Evolutionary conservation across 2,113 vertebrate genomes (phyloP).

Genomic region (Chlamydotis undulata): DNA sequence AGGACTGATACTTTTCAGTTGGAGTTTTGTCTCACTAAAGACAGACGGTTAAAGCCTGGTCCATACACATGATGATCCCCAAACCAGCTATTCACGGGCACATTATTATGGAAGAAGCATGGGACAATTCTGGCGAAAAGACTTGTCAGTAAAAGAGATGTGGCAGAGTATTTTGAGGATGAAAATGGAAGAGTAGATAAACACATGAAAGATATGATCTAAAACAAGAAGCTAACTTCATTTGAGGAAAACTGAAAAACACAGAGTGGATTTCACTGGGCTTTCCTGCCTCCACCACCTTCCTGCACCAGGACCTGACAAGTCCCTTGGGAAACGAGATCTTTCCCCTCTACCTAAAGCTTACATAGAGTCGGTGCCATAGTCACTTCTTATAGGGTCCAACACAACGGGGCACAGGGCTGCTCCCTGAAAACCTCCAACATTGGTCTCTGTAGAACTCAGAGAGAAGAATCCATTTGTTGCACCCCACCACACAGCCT

Average conservation of each 20-base stretch:
- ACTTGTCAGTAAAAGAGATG: fast-evolving
- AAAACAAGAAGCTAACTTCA: neutral
- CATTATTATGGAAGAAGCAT: neutral
- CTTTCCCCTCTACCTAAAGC: neutral
- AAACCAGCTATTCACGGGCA: neutral
- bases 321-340: neutral
- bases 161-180: neutral
- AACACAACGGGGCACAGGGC: fast-evolving
- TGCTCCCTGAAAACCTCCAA: neutral
- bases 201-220: neutral
- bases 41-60: neutral
- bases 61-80: fast-evolving
- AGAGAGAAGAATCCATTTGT: neutral
- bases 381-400: neutral
- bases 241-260: neutral
- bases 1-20: neutral
- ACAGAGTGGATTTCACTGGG: neutral
- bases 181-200: neutral
- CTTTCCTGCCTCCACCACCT: neutral
- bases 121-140: neutral
- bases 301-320: neutral
- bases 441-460: neutral
- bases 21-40: neutral
- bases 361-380: neutral
- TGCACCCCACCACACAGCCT: neutral